Base-by-base conservation (phyloP, 2,888 invertebrate genomes). In the Camponotus fellah region DNA sequence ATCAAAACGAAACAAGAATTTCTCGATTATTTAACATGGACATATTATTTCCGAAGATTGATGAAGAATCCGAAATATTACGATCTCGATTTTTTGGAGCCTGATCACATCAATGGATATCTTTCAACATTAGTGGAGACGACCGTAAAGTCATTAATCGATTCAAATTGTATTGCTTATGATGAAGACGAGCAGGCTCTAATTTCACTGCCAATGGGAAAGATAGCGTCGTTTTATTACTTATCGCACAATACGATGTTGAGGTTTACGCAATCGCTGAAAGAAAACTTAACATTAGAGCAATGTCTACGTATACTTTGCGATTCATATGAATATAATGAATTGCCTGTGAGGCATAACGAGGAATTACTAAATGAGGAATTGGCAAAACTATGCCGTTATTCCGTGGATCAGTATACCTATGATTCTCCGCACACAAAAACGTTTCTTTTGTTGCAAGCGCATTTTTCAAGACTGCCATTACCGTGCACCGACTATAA, bases 21-120 rank as follows among this genome's bases (percentile, higher is more conserved):
- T 71, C 96, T 99, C 83, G 99, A 99, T 95, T 99, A 99, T 95
- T 96, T 99, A 88, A 99, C 99, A 0, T 99, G 99, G 98, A 99
- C 99, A 0, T 99, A 99, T 93, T 99, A 99, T 96, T 99, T 99
- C 96, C 96, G 99, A 75, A 96, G 99, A 26, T 95, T 99, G 6
- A 95, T 99, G 77, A 97, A 98, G 93, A 99, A 99, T 96, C 99
- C 99, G 0, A 96, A 97, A 0, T 99, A 98, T 94, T 99, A 99
- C 94, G 97, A 97, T 85, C 95, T 99, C 84, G 97, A 97, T 65
- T 96, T 96, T 46, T 93, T 97, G 17, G 97, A 98, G 83, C 96
- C 97, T 0, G 95, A 96, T 64, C 96, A 96, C 82, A 95, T 98
- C 1, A 98, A 97, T 94, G 95, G 95, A 32, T 99, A 97, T 94